phyloP scores from a whole-genome alignment of 2,113 vertebrate species.

The Notechis scutatus region DNA sequence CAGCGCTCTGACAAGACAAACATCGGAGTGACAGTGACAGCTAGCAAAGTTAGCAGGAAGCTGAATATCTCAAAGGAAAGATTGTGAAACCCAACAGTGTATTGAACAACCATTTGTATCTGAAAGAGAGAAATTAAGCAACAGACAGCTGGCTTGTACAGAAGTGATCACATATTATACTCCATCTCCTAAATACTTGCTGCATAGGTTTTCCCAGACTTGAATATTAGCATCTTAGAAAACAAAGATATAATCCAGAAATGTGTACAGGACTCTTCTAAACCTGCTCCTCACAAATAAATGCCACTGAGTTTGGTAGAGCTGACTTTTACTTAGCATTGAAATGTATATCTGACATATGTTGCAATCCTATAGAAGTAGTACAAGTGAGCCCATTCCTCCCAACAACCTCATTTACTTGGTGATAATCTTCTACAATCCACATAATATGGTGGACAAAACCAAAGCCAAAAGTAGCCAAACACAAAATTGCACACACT shows the following conservation, averaged over 20 bases:
- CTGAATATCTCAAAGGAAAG: slow-evolving; percentile 80
- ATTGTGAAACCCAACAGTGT: slow-evolving; percentile 75
- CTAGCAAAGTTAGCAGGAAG: slow-evolving; percentile 88
- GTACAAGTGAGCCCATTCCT: background rate
- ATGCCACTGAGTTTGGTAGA: background rate
- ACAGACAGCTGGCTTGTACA: slow-evolving; percentile 27
- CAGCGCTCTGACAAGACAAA: slow-evolving; percentile 91
- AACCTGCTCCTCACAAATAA: background rate
- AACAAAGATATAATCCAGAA: background rate
- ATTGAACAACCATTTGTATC: slow-evolving; percentile 83
- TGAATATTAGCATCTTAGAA: background rate
- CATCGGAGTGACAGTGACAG: slow-evolving; percentile 81
- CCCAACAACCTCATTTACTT: background rate
- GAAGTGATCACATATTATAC: slow-evolving; percentile 8
- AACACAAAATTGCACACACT: background rate
- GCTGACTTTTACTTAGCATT: background rate
- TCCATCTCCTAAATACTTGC: background rate
- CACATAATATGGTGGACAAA: background rate
- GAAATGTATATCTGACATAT: background rate
- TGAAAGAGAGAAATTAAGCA: slow-evolving; percentile 66
- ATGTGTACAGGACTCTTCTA: background rate
- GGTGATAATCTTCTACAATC: background rate
- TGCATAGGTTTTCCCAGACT: background rate
- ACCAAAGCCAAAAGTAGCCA: background rate
- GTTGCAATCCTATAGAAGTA: background rate